These are phyloP conservation scores for Chunga burmeisteri DNA, from an alignment of 2,113 vertebrate genomes.

Conservation along the genomic window DNA sequence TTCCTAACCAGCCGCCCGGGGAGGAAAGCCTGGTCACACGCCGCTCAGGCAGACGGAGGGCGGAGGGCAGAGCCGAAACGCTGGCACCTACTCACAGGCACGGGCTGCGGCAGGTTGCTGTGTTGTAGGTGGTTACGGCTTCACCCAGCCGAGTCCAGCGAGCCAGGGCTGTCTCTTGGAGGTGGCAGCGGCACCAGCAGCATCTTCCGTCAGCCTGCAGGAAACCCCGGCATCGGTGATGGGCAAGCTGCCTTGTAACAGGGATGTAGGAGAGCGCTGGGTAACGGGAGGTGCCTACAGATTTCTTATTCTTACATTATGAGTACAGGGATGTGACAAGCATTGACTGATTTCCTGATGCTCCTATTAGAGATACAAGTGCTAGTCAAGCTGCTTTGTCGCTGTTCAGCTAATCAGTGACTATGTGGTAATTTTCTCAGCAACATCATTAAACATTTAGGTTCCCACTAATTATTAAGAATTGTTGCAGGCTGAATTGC, in stretches of 20 bases:
- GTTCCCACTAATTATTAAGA: neutral
- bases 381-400: neutral
- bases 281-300: no score
- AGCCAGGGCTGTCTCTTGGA: no score
- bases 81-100: no score
- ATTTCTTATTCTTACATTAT: neutral
- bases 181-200: neutral
- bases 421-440: neutral
- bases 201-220: neutral
- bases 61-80: no score
- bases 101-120: no score
- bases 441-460: neutral
- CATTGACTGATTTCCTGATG: neutral
- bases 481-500: neutral
- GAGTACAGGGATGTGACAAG: neutral
- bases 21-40: no score
- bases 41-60: no score
- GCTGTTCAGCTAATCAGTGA: neutral
- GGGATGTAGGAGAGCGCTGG: no score
- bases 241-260: neutral
- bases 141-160: no score
- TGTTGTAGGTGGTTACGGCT: no score
- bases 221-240: no score
- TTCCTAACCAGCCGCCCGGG: neutral
- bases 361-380: neutral